These are phyloP conservation scores for Zaprionus tsacasi DNA, from an alignment of 1,140 invertebrate genomes.

Conservation along the genomic window DNA sequence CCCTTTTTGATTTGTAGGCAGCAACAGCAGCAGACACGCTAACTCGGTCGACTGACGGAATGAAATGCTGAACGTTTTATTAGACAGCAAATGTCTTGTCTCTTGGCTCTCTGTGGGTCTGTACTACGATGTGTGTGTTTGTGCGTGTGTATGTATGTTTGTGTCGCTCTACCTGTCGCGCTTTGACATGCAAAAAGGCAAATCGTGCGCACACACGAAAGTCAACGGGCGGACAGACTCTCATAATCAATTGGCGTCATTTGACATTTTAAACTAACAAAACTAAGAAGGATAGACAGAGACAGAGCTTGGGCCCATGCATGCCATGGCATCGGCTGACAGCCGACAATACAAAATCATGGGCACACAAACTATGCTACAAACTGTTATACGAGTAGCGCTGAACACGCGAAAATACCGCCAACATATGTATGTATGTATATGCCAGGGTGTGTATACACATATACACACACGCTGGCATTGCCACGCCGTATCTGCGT, in stretches of 20 bases:
- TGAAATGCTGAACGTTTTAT: slow-evolving; percentile 73
- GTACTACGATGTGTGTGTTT: slow-evolving; percentile 1
- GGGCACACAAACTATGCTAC: slow-evolving; percentile 59
- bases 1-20: slow-evolving; percentile 55
- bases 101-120: slow-evolving; percentile 21
- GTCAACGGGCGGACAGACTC: slow-evolving; percentile 42
- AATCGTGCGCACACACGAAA: slow-evolving; percentile 49
- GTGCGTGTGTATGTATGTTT: slow-evolving; percentile 20
- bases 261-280: slow-evolving; percentile 78
- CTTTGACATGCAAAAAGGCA: slow-evolving; percentile 77
- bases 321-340: slow-evolving; percentile 47
- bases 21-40: slow-evolving; percentile 55
- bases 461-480: slow-evolving; percentile 24
- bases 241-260: slow-evolving; percentile 82
- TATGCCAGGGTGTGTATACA: slow-evolving; percentile 14
- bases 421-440: slow-evolving; percentile 51
- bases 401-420: slow-evolving; percentile 58
- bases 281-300: slow-evolving; percentile 17
- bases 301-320: slow-evolving; percentile 7
- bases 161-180: slow-evolving; percentile 73
- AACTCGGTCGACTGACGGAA: slow-evolving; percentile 63
- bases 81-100: slow-evolving; percentile 76
- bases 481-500: slow-evolving; percentile 35
- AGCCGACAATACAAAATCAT: slow-evolving; percentile 46
- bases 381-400: slow-evolving; percentile 58